phyloP scores from a whole-genome alignment of 1,140 invertebrate genomes.

The Brachionus angularis region DNA sequence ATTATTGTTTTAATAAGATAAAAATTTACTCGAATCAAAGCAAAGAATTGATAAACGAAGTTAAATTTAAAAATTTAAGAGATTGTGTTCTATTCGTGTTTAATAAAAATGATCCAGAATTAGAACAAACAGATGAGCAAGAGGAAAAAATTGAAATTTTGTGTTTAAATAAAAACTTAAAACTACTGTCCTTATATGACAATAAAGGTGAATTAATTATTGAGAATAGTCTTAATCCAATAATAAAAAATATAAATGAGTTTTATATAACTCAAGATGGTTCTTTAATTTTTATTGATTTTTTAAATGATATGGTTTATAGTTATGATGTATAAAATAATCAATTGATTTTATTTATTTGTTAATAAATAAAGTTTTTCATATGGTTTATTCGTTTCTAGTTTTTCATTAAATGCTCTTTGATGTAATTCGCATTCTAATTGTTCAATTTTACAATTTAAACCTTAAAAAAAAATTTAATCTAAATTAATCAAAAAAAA shows the following conservation, averaged over 20 bases:
- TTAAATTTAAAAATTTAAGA: too few relatives aligned
- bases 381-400: slow-evolving; percentile 7
- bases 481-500: too few relatives aligned
- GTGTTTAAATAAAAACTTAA: neutral
- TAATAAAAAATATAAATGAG: slow-evolving; percentile 12
- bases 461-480: neutral
- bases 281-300: neutral
- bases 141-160: slow-evolving; percentile 1
- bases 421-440: neutral
- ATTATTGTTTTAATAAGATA: too few relatives aligned
- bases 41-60: too few relatives aligned
- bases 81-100: too few relatives aligned
- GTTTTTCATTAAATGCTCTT: slow-evolving; percentile 6
- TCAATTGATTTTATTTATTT: slow-evolving; percentile 15
- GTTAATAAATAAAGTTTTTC: slow-evolving; percentile 13
- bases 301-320: slow-evolving; percentile 20
- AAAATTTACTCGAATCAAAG: too few relatives aligned
- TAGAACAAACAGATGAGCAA: too few relatives aligned
- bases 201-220: neutral
- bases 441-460: neutral
- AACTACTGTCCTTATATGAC: neutral
- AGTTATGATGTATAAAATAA: slow-evolving; percentile 2
- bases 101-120: too few relatives aligned
- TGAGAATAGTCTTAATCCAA: neutral
- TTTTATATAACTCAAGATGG: slow-evolving; percentile 8